Evolutionary conservation across 2,888 invertebrate genomes (phyloP).

Genomic region (Nebria salina): DNA sequence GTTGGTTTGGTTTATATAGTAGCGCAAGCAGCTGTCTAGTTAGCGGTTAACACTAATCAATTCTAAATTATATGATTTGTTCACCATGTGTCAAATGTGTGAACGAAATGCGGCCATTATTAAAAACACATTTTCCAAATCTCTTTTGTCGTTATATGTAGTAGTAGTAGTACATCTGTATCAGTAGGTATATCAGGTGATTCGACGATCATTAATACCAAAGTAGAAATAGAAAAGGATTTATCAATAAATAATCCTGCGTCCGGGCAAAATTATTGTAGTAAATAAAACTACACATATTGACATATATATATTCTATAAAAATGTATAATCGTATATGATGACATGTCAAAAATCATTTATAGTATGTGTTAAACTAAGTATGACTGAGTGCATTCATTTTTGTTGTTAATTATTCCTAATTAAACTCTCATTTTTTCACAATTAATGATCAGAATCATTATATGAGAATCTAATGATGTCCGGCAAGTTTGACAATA

Average conservation of each 20-base stretch:
- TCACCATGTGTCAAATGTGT: constrained; percentile 53
- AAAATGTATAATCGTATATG: no score
- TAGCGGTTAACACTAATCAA: constrained; percentile 57
- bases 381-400: not conserved
- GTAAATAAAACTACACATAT: no score
- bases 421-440: constrained; percentile 45
- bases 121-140: constrained; percentile 57
- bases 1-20: not conserved
- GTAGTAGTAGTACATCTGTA: no score
- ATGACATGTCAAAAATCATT: not conserved
- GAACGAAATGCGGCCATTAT: constrained; percentile 55
- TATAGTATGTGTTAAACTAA: not conserved
- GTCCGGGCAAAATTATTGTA: no score
- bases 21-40: constrained; percentile 55
- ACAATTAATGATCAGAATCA: constrained; percentile 41
- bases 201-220: not conserved
- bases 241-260: no score
- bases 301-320: no score
- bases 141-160: not conserved
- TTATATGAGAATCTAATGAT: constrained; percentile 40
- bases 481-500: constrained; percentile 41
- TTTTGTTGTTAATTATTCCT: constrained; percentile 33
- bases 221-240: no score
- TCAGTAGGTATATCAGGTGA: not conserved
- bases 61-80: constrained; percentile 57